Conservation (phyloP, 2,113 vertebrate genomes). For the Pomatostomus ruficeps region DNA sequence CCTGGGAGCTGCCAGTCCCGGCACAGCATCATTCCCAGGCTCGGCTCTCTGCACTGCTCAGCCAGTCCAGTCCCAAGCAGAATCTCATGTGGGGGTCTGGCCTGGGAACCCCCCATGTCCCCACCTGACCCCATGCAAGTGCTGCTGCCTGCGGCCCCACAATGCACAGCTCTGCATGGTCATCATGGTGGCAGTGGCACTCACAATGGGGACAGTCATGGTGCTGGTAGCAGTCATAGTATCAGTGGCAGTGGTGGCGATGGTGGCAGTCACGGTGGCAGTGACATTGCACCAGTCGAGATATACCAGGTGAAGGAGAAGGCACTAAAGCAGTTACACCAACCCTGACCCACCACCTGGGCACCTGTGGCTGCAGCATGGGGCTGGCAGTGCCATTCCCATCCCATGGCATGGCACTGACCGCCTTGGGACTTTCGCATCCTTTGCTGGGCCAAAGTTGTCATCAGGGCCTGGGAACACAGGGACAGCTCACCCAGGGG, state of each 20-base stretch:
- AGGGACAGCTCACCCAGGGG: accelerated
- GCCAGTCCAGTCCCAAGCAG: neutral
- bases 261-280: accelerated
- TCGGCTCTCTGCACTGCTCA: neutral
- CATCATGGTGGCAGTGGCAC: accelerated
- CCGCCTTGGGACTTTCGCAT: accelerated
- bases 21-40: slow-evolving; percentile 39
- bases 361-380: accelerated
- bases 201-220: neutral
- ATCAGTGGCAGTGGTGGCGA: accelerated
- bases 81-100: neutral
- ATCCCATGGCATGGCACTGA: neutral
- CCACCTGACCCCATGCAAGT: neutral
- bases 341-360: accelerated
- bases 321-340: neutral
- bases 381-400: neutral
- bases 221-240: neutral
- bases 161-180: accelerated
- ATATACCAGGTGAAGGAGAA: neutral
- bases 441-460: neutral
- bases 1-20: neutral
- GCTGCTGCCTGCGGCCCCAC: neutral
- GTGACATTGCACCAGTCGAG: accelerated
- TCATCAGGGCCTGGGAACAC: accelerated
- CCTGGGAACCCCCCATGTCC: slow-evolving; percentile 6